These are phyloP conservation scores for Terrapene triunguis DNA, from an alignment of 2,113 vertebrate genomes.

Conservation along the genomic window DNA sequence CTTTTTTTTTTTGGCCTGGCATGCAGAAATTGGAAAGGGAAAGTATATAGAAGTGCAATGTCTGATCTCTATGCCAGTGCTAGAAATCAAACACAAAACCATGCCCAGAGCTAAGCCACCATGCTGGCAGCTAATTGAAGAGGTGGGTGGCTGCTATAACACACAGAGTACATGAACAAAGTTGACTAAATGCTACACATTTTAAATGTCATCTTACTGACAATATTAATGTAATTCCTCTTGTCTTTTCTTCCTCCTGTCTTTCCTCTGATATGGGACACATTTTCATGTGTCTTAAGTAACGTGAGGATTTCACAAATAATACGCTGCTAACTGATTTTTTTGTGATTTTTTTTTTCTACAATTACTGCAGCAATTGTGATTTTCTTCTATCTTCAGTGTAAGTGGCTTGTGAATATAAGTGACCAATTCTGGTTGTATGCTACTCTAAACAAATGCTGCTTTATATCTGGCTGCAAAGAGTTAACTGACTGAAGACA, in stretches of 20 bases:
- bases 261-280: neutral
- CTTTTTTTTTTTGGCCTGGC: neutral
- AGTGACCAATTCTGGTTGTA: neutral
- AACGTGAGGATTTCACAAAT: accelerated
- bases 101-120: neutral
- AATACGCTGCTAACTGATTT: neutral
- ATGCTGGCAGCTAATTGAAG: neutral
- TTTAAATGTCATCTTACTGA: neutral
- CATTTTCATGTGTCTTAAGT: neutral
- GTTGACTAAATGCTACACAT: neutral
- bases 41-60: neutral
- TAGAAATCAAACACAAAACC: neutral
- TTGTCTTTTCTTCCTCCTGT: constrained; percentile 3
- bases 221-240: neutral
- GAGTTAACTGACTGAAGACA: neutral
- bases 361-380: neutral
- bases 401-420: neutral
- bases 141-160: neutral
- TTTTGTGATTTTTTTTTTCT: neutral
- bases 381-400: accelerated
- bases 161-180: neutral
- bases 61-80: neutral
- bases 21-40: neutral
- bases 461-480: neutral
- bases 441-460: neutral